These are phyloP conservation scores for Toxotes lorentzi DNA, from an alignment of 2,797 vertebrate species.

Conservation along the genomic window DNA sequence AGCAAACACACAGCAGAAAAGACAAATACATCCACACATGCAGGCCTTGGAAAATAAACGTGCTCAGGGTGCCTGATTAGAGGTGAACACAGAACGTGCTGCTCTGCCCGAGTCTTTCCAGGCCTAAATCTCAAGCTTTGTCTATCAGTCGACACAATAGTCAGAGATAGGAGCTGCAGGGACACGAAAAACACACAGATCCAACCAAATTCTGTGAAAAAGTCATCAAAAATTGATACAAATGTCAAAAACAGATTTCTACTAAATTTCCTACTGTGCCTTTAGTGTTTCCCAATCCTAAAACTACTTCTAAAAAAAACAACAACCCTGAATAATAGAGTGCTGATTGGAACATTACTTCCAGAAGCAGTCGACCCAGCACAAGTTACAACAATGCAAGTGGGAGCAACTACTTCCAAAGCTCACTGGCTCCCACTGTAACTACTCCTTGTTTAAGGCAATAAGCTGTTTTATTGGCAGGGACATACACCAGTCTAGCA, in stretches of 20 bases:
- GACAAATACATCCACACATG: slow-evolving; percentile 16
- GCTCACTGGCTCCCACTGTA: not conserved
- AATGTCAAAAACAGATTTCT: slow-evolving; percentile 23
- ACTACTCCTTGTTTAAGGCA: not conserved
- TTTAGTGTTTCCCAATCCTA: slow-evolving; percentile 32
- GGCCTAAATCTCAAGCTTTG: slow-evolving; percentile 25
- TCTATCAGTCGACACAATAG: slow-evolving; percentile 29
- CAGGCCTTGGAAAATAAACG: slow-evolving; percentile 24
- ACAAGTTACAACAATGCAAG: not conserved
- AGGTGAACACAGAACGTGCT: not conserved
- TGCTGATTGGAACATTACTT: slow-evolving; percentile 39
- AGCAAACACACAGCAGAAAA: slow-evolving; percentile 5
- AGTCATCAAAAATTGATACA: slow-evolving; percentile 34
- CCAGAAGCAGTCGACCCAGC: slow-evolving; percentile 4
- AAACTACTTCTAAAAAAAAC: slow-evolving; percentile 27
- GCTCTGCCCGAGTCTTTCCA: slow-evolving; percentile 20
- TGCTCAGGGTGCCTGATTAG: slow-evolving; percentile 12
- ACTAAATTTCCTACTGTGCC: slow-evolving; percentile 9
- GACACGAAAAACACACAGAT: slow-evolving; percentile 16
- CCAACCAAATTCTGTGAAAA: slow-evolving; percentile 2
- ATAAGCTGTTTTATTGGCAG: slow-evolving; percentile 1
- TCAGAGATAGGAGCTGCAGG: slow-evolving; percentile 2
- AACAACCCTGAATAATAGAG: slow-evolving; percentile 29
- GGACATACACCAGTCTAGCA: not conserved
- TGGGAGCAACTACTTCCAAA: slow-evolving; percentile 13